Conservation (phyloP, 2,888 invertebrate species). For the Alloplasta piceator region DNA sequence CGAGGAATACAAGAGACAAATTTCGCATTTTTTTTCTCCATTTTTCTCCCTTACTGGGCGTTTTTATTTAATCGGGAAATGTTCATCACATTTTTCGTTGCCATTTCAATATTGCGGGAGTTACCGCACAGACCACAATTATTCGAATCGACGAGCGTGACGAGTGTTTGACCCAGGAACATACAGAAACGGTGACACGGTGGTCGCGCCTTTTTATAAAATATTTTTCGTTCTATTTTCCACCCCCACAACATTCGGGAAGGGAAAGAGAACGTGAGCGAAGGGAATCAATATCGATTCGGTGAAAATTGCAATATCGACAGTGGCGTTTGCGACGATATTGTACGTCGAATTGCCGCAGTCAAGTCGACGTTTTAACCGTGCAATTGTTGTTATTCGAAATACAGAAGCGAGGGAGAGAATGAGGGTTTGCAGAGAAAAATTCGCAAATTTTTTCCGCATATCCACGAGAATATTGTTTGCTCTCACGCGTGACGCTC, state of each 20-base stretch:
- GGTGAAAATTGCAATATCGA: slow-evolving; percentile 60
- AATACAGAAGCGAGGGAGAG: slow-evolving; percentile 1
- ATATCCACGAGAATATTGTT: slow-evolving; percentile 35
- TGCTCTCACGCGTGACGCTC: slow-evolving; percentile 25
- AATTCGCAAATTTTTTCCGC: slow-evolving; percentile 32
- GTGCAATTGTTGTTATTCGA: slow-evolving; percentile 20
- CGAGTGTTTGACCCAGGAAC: slow-evolving; percentile 40
- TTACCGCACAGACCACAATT: slow-evolving; percentile 35
- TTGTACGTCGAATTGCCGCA: slow-evolving; percentile 34
- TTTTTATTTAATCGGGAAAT: neutral
- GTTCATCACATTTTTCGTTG: neutral
- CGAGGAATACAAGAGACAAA: too few species aligned
- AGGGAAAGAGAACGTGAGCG: slow-evolving; percentile 1
- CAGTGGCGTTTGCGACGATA: slow-evolving; percentile 36
- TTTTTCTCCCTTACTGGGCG: neutral
- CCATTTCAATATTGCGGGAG: too few species aligned
- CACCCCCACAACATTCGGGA: neutral
- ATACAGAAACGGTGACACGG: slow-evolving; percentile 36
- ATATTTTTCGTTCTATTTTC: slow-evolving; percentile 4
- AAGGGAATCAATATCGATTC: slow-evolving; percentile 52
- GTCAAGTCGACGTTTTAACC: slow-evolving; percentile 22
- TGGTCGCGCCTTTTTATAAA: slow-evolving; percentile 18
- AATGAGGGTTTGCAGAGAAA: neutral
- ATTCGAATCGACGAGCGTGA: slow-evolving; percentile 49
- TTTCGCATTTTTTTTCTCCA: slow-evolving; percentile 10